A percentile compares a stretch with the other conserved stretches of the same genome.
phyloP scores from a whole-genome alignment of 1,140 invertebrate species.

The Nasonia giraulti region DNA sequence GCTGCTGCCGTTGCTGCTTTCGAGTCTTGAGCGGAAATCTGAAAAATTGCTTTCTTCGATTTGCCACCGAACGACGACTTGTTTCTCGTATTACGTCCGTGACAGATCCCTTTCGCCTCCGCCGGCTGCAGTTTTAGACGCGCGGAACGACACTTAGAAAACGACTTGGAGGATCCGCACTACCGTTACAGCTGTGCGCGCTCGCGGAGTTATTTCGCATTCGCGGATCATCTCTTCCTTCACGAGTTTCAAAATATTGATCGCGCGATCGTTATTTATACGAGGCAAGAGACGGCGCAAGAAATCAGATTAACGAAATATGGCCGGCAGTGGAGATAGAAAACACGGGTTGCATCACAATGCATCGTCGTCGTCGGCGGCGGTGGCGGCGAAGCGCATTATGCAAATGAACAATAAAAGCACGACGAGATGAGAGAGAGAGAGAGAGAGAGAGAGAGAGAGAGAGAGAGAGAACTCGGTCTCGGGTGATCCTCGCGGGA shows the following conservation, averaged over 20 bases:
- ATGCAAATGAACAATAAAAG: slow-evolving; percentile 17
- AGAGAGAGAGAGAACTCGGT: not conserved
- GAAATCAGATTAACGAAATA: no score
- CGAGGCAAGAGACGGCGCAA: no score
- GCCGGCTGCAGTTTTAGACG: not conserved
- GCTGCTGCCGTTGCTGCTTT: slow-evolving; percentile 51
- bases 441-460: no score
- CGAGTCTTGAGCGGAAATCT: slow-evolving; percentile 55
- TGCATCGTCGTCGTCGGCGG: not conserved
- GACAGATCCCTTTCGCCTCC: slow-evolving; percentile 14
- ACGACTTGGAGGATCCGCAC: slow-evolving; percentile 7
- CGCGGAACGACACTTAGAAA: slow-evolving; percentile 30
- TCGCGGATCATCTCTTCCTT: not conserved
- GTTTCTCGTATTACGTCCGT: slow-evolving; percentile 15
- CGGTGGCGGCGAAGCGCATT: not conserved
- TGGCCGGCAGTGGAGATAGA: not conserved
- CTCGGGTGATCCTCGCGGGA: slow-evolving; percentile 31
- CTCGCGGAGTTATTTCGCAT: not conserved
- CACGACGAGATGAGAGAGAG: not conserved
- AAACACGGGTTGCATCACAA: not conserved
- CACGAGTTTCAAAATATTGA: not conserved
- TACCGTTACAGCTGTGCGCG: not conserved
- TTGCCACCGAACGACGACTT: not conserved
- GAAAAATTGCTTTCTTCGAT: slow-evolving; percentile 62
- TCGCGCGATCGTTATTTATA: not conserved